These are phyloP conservation scores for Echeneis naucrates DNA, from an alignment of 2,797 vertebrate genomes.

Conservation along the genomic window DNA sequence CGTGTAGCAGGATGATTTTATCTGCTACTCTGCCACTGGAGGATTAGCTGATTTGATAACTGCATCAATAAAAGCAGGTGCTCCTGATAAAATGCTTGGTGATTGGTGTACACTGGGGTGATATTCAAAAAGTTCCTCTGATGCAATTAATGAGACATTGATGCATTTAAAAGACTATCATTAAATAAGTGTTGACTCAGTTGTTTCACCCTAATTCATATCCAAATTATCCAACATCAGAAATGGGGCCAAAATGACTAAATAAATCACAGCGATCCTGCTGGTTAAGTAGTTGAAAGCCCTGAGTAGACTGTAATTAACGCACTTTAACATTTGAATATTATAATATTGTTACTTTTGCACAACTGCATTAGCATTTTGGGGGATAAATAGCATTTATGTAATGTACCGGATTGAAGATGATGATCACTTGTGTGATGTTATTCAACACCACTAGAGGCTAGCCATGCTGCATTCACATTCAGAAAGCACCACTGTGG, in stretches of 20 bases:
- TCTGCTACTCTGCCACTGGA: too few species aligned
- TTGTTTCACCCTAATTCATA: neutral
- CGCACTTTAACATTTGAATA: neutral
- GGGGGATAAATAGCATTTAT: neutral
- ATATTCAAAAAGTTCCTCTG: neutral
- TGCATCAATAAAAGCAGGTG: too few species aligned
- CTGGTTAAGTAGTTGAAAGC: neutral
- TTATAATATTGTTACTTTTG: neutral
- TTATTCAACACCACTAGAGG: conserved; percentile 63
- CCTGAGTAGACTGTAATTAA: neutral
- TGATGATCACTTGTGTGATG: neutral
- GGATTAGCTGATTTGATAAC: too few species aligned
- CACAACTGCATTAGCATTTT: neutral
- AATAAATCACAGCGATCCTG: neutral
- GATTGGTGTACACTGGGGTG: neutral
- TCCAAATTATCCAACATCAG: too few species aligned
- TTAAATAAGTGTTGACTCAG: neutral
- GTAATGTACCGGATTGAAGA: too few species aligned
- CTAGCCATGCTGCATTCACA: conserved; percentile 68
- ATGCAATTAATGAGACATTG: too few species aligned
- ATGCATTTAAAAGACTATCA: too few species aligned
- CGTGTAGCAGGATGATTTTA: too few species aligned
- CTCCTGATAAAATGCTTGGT: too few species aligned
- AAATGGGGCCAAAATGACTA: too few species aligned
- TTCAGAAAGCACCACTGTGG: conserved; percentile 47